These are phyloP conservation scores for Hemiprocne comata DNA, from an alignment of 2,113 vertebrate genomes.

Conservation along the genomic window DNA sequence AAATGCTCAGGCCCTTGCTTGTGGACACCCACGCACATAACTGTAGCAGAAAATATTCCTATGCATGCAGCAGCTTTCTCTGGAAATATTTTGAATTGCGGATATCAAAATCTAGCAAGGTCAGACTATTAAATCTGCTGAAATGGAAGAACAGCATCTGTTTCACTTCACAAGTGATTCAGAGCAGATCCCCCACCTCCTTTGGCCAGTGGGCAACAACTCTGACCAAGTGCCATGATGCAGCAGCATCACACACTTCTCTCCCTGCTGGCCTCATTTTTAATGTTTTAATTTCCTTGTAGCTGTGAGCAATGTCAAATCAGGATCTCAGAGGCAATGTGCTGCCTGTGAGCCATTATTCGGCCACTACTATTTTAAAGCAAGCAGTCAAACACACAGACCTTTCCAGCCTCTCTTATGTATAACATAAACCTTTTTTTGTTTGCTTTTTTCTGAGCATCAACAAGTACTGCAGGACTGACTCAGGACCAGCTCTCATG, in stretches of 20 bases:
- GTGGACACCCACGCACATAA: rapidly evolving
- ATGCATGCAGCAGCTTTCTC: background rate
- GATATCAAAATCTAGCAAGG: background rate
- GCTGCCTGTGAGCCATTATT: background rate
- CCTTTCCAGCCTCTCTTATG: background rate
- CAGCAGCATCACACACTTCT: background rate
- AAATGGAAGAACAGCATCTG: background rate
- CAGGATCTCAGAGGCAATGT: background rate
- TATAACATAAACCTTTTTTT: too few relatives aligned
- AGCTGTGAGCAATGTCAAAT: background rate
- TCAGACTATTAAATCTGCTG: background rate
- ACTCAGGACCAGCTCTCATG: background rate
- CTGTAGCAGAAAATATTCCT: background rate
- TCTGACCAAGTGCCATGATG: background rate
- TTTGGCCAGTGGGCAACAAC: background rate
- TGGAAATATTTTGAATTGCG: background rate
- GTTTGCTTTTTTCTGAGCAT: background rate
- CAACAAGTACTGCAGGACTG: background rate
- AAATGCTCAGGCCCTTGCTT: background rate
- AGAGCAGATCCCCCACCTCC: background rate
- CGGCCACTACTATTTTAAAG: background rate
- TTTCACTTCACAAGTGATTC: background rate
- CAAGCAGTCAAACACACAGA: background rate
- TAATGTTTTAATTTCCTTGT: background rate
- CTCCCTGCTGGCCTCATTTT: background rate